Percentiles rank a stretch among this genome's conserved stretches.
Conservation (phyloP, 2,797 vertebrate genomes). For the Falco novaeseelandiae region DNA sequence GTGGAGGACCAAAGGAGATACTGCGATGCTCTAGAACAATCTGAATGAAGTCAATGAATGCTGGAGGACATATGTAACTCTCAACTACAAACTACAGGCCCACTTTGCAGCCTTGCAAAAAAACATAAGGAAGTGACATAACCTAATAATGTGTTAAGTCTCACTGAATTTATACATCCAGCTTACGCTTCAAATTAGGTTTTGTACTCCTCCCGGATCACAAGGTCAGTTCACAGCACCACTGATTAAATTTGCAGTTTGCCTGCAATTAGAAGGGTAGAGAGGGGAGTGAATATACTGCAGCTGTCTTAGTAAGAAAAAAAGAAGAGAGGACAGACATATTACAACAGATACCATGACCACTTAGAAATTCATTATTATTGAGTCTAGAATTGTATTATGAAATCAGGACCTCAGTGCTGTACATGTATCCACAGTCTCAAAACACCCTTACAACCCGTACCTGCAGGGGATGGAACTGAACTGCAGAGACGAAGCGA, state of each 20-base stretch:
- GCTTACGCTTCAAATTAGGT: background rate
- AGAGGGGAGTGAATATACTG: background rate
- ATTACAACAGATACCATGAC: background rate
- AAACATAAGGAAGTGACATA: background rate
- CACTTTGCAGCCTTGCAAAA: background rate
- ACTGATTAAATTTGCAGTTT: background rate
- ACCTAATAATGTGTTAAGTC: background rate
- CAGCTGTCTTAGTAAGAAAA: background rate
- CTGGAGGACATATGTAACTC: background rate
- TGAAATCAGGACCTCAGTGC: background rate
- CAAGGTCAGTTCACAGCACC: background rate
- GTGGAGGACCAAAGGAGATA: background rate
- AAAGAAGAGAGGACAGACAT: background rate
- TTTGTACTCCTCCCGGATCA: background rate
- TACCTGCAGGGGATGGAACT: background rate
- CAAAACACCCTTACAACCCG: background rate
- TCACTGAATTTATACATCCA: background rate
- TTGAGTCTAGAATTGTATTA: background rate
- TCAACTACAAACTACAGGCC: background rate
- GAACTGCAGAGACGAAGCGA: background rate
- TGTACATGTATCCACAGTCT: fast-evolving
- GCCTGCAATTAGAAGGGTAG: background rate
- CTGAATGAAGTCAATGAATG: background rate
- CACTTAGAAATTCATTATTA: background rate
- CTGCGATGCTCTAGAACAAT: background rate